These are phyloP conservation scores for Eilema griseolum DNA, from an alignment of 2,888 invertebrate species.

Conservation along the genomic window DNA sequence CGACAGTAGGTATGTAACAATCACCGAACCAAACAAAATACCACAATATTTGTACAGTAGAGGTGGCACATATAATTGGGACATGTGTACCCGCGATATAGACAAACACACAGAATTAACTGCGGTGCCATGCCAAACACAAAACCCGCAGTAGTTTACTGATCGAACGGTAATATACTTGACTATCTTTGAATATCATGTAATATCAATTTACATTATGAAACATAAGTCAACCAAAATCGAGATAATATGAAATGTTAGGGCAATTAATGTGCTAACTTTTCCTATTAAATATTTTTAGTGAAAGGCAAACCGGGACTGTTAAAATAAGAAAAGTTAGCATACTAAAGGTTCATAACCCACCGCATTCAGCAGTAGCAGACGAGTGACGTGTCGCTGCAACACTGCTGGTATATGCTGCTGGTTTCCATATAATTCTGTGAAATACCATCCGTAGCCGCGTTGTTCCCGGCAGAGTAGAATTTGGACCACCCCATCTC, in stretches of 20 bases:
- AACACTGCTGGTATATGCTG: no score
- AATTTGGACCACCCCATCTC: no score
- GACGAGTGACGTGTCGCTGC: no score
- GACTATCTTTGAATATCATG: slow-evolving; percentile 25
- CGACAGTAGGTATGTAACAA: slow-evolving; percentile 32
- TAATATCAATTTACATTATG: neutral
- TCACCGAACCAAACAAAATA: slow-evolving; percentile 52
- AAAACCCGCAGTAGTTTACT: slow-evolving; percentile 39
- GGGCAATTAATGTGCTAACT: no score
- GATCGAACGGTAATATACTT: slow-evolving; percentile 45
- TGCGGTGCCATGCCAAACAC: slow-evolving; percentile 42
- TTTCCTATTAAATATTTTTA: neutral
- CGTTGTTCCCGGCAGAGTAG: no score
- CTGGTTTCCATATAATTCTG: no score
- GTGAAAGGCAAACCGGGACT: neutral
- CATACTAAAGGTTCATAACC: no score
- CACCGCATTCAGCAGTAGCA: no score
- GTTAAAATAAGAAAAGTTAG: no score
- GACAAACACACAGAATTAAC: slow-evolving; percentile 47
- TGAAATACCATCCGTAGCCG: no score
- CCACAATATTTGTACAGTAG: slow-evolving; percentile 60
- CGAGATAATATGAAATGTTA: neutral
- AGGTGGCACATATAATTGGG: slow-evolving; percentile 66
- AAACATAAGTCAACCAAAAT: neutral
- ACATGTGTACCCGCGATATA: slow-evolving; percentile 63